Base-by-base conservation (phyloP, 2,888 invertebrate genomes). In the Malthinus seriepunctatus region DNA sequence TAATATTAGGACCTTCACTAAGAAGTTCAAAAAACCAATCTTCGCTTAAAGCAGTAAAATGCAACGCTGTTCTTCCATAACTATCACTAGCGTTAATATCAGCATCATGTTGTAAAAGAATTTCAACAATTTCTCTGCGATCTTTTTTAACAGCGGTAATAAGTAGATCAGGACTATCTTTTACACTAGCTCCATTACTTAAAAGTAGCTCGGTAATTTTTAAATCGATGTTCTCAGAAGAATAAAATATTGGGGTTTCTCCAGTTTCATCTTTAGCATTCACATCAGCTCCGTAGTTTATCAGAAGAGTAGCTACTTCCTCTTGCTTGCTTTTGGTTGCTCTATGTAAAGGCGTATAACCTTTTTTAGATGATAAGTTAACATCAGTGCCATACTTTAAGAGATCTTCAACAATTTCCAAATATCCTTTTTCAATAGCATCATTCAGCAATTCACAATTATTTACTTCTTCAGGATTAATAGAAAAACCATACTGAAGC, bases 401-500 rank as follows among this genome's bases (percentile, higher is more conserved):
- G 5, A 38, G 38, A 6, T 38, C 8, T 38, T 38, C 38, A 38
- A 38, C 10, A 38, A 38, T 38, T 38, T 38, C 6, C 38, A 38
- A 38, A 38, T 38, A 38, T 38, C 38, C 38, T 38, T 38, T 38
- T n/a, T 38, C 38, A 38, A 38, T 11, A n/a, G 38, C 38, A 38
- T 6, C 10, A n/a, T n/a, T 6, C n/a, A 38, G 11, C 11, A 38
- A 38, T 5, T 38, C 11, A 38, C 10, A n/a, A 38, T 38, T n/a
- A 38, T 38, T 38, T 38, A 11, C 38, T 8, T 38, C 38, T 38
- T 38, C 38, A 38, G 38, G 38, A n/a, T 38, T 38, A n/a, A 38
- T n/a, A n/a, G n/a, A 8, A 38, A 38, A 11, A 38, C 38, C 10
- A 6, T 38, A 8, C n/a, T 38, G 10, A 10, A 38, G 38, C n/a